These are phyloP conservation scores for Ephydatia muelleri DNA, from an alignment of 37 sponge, comb jelly and placozoan genomes.

Conservation along the genomic window DNA sequence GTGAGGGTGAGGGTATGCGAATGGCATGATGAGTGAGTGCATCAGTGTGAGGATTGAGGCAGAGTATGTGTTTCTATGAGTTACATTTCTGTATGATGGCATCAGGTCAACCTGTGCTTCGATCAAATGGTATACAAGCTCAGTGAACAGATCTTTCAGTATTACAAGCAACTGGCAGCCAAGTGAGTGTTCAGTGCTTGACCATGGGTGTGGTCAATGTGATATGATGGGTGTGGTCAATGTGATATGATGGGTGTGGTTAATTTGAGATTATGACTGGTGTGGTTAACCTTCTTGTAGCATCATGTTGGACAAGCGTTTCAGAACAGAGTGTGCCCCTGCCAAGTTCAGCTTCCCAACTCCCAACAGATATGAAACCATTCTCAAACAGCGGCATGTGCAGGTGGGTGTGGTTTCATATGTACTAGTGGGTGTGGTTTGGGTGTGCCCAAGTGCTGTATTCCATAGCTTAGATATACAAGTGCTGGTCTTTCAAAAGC, in stretches of 20 bases:
- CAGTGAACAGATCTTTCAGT: constrained; percentile 90
- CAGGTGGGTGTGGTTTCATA: constrained; percentile 44
- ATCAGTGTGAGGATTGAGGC: too few relatives aligned
- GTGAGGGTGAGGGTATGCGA: background rate
- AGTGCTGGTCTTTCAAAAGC: background rate
- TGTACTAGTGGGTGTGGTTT: constrained; percentile 20
- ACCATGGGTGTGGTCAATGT: background rate
- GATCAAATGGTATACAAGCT: constrained; percentile 98
- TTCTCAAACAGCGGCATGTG: constrained; percentile 94
- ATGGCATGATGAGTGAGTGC: background rate
- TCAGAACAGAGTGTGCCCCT: constrained; percentile 57
- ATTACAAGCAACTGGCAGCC: constrained; percentile 91
- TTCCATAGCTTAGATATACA: too few relatives aligned
- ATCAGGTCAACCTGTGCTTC: constrained; percentile 92
- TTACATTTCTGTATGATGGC: background rate
- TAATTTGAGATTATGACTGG: background rate
- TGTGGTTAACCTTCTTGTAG: constrained; percentile 27
- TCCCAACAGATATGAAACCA: constrained; percentile 92
- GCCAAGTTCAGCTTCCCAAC: constrained; percentile 77
- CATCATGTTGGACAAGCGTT: constrained; percentile 88
- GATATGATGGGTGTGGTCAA: background rate
- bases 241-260: background rate
- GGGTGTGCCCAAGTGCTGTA: background rate
- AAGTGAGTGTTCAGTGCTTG: constrained; percentile 39
- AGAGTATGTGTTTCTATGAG: background rate